A percentile compares a stretch with the other conserved stretches of the same genome.
Conservation (phyloP, 2,888 invertebrate species). For the Caradrina kadenii region DNA sequence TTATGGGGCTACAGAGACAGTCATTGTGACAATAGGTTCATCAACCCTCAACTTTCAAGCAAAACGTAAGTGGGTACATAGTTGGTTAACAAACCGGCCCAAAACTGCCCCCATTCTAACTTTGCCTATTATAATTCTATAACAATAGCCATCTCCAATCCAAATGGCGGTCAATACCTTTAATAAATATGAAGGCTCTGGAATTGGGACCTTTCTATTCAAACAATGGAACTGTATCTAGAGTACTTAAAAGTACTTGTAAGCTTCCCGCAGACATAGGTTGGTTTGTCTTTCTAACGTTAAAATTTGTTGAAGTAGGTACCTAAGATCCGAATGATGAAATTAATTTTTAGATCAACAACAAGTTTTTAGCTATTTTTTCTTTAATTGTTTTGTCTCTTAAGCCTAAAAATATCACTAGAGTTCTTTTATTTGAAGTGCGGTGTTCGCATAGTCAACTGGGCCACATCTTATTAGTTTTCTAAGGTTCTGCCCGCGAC, state of each 20-base stretch:
- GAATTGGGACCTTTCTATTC: slow-evolving; percentile 66
- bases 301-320: slow-evolving; percentile 5
- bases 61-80: slow-evolving; percentile 58
- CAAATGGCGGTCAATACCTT: slow-evolving; percentile 69
- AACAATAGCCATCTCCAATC: slow-evolving; percentile 68
- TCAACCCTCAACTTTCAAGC: slow-evolving; percentile 37
- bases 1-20: background rate
- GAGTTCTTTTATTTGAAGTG: too few species aligned
- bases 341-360: slow-evolving; percentile 1
- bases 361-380: background rate
- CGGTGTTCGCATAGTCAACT: too few species aligned
- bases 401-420: too few species aligned
- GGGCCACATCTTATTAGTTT: too few species aligned
- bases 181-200: slow-evolving; percentile 69
- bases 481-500: too few species aligned
- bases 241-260: slow-evolving; percentile 59
- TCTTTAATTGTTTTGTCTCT: slow-evolving; percentile 2
- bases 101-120: slow-evolving; percentile 63
- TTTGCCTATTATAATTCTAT: slow-evolving; percentile 69
- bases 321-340: slow-evolving; percentile 14
- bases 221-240: slow-evolving; percentile 65
- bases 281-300: slow-evolving; percentile 36
- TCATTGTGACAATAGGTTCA: slow-evolving; percentile 32
- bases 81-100: slow-evolving; percentile 61
- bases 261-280: slow-evolving; percentile 38